phyloP scores from a whole-genome alignment of 2,113 vertebrate species.

The Barbus barbus region DNA sequence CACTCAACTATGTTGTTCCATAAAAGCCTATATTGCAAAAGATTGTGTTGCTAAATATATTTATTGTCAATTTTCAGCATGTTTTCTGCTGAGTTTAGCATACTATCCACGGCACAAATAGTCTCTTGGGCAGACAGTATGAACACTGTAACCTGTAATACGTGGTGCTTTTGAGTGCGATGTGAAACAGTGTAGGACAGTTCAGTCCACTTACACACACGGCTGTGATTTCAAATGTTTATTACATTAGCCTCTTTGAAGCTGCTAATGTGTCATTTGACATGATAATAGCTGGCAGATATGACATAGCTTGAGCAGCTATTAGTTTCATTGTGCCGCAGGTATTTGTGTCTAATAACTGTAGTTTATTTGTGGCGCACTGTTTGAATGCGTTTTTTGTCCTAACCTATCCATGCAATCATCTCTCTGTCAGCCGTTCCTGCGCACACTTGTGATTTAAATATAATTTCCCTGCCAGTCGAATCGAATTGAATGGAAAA shows the following conservation, averaged over 20 bases:
- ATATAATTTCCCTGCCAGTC: conserved; percentile 13
- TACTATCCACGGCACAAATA: neutral
- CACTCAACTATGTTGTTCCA: neutral
- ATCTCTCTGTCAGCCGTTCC: conserved; percentile 19
- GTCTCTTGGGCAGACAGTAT: neutral
- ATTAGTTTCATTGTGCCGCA: conserved; percentile 3
- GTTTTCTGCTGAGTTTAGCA: neutral
- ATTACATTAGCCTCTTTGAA: conserved; percentile 22
- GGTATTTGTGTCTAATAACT: conserved; percentile 4
- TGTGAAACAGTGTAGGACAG: neutral
- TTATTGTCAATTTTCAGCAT: neutral
- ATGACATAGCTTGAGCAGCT: conserved; percentile 5
- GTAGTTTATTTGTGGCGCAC: neutral
- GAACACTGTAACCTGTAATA: neutral
- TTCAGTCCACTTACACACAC: conserved; percentile 1
- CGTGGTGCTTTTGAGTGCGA: neutral
- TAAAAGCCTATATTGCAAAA: neutral
- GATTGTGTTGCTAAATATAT: neutral
- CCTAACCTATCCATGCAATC: conserved; percentile 19
- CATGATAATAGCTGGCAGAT: conserved; percentile 17
- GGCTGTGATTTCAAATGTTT: conserved; percentile 20
- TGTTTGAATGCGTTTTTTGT: conserved; percentile 9
- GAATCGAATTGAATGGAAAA: conserved; percentile 27
- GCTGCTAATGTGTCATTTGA: conserved; percentile 18
- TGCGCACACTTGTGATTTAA: conserved; percentile 24